Conservation (phyloP, 2,113 vertebrate species). For the Ictalurus punctatus region DNA sequence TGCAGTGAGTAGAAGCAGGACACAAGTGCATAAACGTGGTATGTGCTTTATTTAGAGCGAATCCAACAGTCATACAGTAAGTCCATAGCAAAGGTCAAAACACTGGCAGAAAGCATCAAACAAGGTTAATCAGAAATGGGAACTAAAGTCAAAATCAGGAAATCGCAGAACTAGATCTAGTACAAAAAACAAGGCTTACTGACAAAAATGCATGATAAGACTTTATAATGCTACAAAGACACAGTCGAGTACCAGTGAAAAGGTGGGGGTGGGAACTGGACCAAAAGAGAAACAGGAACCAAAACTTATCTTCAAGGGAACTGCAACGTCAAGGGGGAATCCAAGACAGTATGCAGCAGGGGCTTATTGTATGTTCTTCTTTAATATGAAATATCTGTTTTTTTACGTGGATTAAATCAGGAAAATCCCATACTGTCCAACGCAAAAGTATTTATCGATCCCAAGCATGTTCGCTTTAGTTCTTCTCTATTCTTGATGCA, state of each 20-base stretch:
- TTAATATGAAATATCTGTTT: too few species aligned
- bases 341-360: neutral
- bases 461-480: neutral
- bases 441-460: too few species aligned
- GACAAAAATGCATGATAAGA: neutral
- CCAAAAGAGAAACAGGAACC: conserved; percentile 13
- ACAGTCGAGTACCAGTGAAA: neutral
- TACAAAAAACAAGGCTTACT: neutral
- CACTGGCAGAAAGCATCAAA: neutral
- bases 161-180: neutral
- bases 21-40: neutral
- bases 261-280: neutral
- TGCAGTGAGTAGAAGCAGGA: neutral
- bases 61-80: neutral
- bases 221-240: neutral
- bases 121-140: neutral
- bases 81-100: neutral
- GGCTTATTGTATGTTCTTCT: neutral
- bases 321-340: neutral
- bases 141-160: neutral
- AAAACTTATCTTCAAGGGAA: neutral
- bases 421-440: neutral
- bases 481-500: neutral
- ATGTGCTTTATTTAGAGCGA: neutral
- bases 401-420: neutral